phyloP scores from a whole-genome alignment of 2,797 vertebrate genomes.

The Pangasius macronema region DNA sequence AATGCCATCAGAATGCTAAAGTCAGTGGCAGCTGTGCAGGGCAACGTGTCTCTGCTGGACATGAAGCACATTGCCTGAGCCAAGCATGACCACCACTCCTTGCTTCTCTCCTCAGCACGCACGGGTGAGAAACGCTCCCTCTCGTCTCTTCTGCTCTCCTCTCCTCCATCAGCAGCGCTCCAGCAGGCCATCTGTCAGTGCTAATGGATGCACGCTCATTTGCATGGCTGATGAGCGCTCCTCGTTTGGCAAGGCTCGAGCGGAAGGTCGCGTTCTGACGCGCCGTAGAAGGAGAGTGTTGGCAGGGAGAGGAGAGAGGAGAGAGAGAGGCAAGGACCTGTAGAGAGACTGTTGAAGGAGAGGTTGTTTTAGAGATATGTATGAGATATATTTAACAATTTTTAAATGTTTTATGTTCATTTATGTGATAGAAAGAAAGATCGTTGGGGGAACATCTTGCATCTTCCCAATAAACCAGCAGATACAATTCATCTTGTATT shows the following conservation, averaged over 20 bases:
- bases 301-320: constrained; percentile 49
- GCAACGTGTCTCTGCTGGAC: constrained; percentile 37
- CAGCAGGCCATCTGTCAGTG: constrained; percentile 93
- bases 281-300: constrained; percentile 71
- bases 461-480: neutral
- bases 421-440: neutral
- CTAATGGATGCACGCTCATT: constrained; percentile 94
- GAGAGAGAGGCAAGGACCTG: constrained; percentile 60
- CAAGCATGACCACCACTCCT: constrained; percentile 51
- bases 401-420: neutral
- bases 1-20: constrained; percentile 48
- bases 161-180: constrained; percentile 89
- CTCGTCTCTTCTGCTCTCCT: constrained; percentile 79
- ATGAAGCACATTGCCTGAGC: constrained; percentile 35
- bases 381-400: neutral
- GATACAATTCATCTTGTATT: neutral
- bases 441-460: neutral
- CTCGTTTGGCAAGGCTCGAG: constrained; percentile 86
- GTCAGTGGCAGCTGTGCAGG: constrained; percentile 46
- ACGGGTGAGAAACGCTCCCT: constrained; percentile 57
- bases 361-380: constrained; percentile 21
- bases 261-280: constrained; percentile 89
- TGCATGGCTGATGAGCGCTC: constrained; percentile 92
- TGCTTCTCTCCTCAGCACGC: constrained; percentile 45
- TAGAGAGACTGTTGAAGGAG: constrained; percentile 46